Percentiles rank a stretch among this genome's conserved stretches.
Evolutionary conservation across 2,113 vertebrate species (phyloP).

Genomic region (Pomatorhinus ruficollis): DNA sequence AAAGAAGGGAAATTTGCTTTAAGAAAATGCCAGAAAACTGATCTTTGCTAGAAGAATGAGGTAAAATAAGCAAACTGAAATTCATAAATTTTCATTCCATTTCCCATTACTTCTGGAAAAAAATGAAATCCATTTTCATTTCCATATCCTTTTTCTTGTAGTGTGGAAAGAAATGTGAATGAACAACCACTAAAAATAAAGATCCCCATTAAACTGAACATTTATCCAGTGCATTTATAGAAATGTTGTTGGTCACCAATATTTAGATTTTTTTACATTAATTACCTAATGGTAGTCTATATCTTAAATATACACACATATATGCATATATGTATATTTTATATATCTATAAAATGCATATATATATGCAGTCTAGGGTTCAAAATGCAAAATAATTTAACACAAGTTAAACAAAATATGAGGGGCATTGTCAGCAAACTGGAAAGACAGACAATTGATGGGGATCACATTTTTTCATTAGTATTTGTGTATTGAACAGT

Average conservation of each 20-base stretch:
- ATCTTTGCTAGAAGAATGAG: not conserved
- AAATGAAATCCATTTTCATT: not conserved
- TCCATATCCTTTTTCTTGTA: not conserved
- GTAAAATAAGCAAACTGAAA: not conserved
- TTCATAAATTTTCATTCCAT: not conserved
- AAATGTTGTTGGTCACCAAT: not conserved
- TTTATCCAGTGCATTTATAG: not conserved
- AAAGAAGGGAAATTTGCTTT: not conserved
- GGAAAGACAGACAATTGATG: not conserved
- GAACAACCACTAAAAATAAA: not conserved
- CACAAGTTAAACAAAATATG: not conserved
- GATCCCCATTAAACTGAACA: not conserved
- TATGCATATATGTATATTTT: not conserved
- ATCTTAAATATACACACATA: not conserved
- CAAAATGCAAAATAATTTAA: not conserved
- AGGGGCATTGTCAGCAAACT: not conserved
- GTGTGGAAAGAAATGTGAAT: not conserved
- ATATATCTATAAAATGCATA: not conserved
- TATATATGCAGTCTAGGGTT: not conserved
- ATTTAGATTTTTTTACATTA: not conserved
- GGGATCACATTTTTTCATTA: not conserved
- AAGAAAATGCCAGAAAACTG: not conserved
- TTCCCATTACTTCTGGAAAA: not conserved
- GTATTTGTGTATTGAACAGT: not conserved
- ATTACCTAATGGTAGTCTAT: fast-evolving